Evolutionary conservation across 1,140 invertebrate genomes (phyloP).

Genomic region (Mylabris phalerata): DNA sequence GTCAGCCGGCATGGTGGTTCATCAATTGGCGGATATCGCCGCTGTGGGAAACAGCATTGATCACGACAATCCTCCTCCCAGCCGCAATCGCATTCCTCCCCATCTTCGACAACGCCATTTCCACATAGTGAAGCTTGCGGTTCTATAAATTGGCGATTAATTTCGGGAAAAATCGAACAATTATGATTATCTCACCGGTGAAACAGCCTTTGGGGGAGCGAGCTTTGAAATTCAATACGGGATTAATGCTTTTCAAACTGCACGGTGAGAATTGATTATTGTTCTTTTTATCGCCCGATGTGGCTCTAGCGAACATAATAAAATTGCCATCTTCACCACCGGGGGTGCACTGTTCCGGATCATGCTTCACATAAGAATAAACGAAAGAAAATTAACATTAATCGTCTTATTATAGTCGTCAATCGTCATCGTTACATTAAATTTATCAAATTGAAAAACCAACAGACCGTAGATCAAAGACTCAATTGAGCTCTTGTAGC

Average conservation of each 20-base stretch:
- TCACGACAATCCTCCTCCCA: conserved; percentile 94
- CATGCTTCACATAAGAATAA: conserved; percentile 60
- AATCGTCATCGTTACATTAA: too few relatives aligned
- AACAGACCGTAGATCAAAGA: too few relatives aligned
- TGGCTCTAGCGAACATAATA: conserved; percentile 96
- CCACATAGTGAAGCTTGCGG: conserved; percentile 89
- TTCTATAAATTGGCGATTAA: conserved; percentile 47
- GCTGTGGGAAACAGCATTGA: conserved; percentile 88
- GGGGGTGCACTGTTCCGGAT: conserved; percentile 86
- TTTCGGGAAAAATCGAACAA: not conserved
- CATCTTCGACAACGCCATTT: conserved; percentile 92
- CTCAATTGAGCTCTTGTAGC: too few relatives aligned
- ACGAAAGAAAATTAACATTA: conserved; percentile 2
- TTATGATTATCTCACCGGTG: conserved; percentile 54
- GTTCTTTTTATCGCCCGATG: conserved; percentile 92
- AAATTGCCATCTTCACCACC: conserved; percentile 94
- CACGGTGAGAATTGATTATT: conserved; percentile 93
- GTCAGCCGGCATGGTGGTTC: conserved; percentile 80
- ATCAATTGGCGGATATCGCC: conserved; percentile 62
- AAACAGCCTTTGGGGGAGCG: conserved; percentile 86
- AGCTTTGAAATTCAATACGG: conserved; percentile 88
- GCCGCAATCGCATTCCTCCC: conserved; percentile 97
- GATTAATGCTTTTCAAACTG: conserved; percentile 90
- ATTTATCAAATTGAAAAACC: too few relatives aligned
- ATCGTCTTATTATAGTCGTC: not conserved